phyloP scores from a whole-genome alignment of 2,113 vertebrate species.

The Poeciliopsis prolifica region DNA sequence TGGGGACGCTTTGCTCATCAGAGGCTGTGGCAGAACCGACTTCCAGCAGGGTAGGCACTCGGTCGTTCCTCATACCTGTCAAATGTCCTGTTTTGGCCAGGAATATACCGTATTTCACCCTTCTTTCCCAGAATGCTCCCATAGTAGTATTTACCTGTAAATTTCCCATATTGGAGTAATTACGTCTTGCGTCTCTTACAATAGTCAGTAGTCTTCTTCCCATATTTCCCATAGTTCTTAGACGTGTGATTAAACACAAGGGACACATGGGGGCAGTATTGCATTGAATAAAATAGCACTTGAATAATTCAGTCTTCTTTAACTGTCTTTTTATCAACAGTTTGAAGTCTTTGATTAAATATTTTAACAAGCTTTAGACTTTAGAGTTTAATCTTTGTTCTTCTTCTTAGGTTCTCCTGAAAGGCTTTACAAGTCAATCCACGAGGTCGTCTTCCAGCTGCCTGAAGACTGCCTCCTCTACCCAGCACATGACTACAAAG shows the following conservation, averaged over 20 bases:
- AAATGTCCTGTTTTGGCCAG: too few relatives aligned
- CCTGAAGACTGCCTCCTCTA: conserved; percentile 86
- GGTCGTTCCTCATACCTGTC: neutral
- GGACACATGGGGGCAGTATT: conserved; percentile 2
- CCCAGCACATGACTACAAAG: conserved; percentile 89
- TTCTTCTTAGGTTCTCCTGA: conserved; percentile 77
- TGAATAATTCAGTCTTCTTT: neutral
- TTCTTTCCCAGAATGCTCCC: too few relatives aligned
- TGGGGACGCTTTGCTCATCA: conserved; percentile 87
- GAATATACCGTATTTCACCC: too few relatives aligned
- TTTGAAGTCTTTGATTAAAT: neutral
- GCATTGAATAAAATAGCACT: neutral
- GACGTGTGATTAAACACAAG: neutral
- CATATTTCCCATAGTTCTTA: neutral
- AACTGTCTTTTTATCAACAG: neutral
- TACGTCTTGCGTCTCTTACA: too few relatives aligned
- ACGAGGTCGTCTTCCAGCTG: conserved; percentile 87
- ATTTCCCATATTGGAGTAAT: too few relatives aligned
- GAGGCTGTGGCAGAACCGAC: conserved; percentile 91
- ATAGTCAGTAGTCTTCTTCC: too few relatives aligned
- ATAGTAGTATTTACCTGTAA: too few relatives aligned
- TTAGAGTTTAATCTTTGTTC: neutral
- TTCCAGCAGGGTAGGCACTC: conserved; percentile 87
- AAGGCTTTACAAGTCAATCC: conserved; percentile 84
- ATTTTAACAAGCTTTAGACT: neutral